Conservation (phyloP, 2,888 invertebrate species). For the Aporophyla lueneburgensis region DNA sequence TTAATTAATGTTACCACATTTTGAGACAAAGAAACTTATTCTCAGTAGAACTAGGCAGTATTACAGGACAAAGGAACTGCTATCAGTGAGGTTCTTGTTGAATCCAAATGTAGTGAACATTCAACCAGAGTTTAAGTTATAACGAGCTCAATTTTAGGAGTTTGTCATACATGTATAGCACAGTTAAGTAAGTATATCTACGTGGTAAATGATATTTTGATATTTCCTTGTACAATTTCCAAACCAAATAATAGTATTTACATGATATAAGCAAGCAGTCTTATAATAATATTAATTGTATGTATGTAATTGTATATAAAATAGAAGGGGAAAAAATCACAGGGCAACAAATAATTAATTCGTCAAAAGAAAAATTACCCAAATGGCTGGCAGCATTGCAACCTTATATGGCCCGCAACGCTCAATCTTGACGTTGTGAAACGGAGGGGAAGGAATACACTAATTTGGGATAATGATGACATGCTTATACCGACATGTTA, state of each 20-base stretch:
- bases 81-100: constrained; percentile 7
- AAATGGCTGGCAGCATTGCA: neutral
- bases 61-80: neutral
- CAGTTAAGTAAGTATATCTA: neutral
- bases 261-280: neutral
- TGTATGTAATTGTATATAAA: too few relatives aligned
- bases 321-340: too few relatives aligned
- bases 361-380: neutral
- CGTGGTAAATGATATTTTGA: neutral
- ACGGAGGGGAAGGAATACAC: too few relatives aligned
- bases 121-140: neutral
- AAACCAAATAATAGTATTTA: neutral
- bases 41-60: neutral
- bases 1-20: neutral
- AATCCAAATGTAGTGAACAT: neutral
- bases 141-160: constrained; percentile 4
- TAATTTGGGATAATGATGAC: too few relatives aligned
- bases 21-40: neutral
- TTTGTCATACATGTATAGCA: neutral
- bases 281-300: neutral
- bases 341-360: too few relatives aligned
- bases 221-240: neutral
- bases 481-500: too few relatives aligned
- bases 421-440: too few relatives aligned
- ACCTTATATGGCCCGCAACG: neutral